Percentiles rank a stretch among this genome's conserved stretches.
These are phyloP conservation scores for Hololepta plana DNA, from an alignment of 2,888 invertebrate species.

Conservation along the genomic window DNA sequence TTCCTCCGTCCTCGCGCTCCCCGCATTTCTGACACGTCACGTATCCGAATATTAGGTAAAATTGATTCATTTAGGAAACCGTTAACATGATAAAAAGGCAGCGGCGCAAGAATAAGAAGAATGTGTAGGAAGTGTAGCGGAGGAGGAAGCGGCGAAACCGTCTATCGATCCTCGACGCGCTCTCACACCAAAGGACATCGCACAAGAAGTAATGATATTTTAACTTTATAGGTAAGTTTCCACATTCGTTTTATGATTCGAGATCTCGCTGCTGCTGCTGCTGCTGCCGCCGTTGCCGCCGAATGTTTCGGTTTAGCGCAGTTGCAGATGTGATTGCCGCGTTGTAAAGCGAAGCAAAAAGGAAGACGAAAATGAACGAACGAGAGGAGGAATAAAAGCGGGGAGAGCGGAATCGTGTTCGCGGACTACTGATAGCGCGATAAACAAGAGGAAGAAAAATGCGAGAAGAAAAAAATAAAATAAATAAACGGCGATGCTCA, in stretches of 20 bases:
- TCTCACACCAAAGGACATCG: no score
- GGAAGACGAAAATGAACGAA: no score
- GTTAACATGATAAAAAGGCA: constrained; percentile 15
- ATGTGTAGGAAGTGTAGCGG: constrained; percentile 14
- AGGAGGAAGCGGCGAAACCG: neutral
- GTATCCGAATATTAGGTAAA: constrained; percentile 8
- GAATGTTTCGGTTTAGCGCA: constrained; percentile 14
- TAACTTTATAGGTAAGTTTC: constrained; percentile 15
- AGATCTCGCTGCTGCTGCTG: constrained; percentile 15
- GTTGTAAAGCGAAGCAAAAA: constrained; percentile 14
- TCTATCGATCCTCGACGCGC: no score
- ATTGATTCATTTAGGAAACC: constrained; percentile 12
- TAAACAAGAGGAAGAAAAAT: constrained; percentile 12
- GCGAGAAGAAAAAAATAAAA: no score
- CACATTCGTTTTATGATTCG: constrained; percentile 14
- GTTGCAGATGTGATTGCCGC: constrained; percentile 15
- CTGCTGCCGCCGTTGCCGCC: no score
- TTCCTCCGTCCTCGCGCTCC: neutral
- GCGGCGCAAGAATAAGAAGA: constrained; percentile 14
- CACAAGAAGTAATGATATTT: constrained; percentile 15
- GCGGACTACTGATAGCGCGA: constrained; percentile 12
- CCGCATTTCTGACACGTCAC: no score
- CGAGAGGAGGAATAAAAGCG: no score
- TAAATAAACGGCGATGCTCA: constrained; percentile 1
- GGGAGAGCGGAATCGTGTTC: no score